Base-by-base conservation (phyloP, 2,888 invertebrate species). In the Diploptera punctata region DNA sequence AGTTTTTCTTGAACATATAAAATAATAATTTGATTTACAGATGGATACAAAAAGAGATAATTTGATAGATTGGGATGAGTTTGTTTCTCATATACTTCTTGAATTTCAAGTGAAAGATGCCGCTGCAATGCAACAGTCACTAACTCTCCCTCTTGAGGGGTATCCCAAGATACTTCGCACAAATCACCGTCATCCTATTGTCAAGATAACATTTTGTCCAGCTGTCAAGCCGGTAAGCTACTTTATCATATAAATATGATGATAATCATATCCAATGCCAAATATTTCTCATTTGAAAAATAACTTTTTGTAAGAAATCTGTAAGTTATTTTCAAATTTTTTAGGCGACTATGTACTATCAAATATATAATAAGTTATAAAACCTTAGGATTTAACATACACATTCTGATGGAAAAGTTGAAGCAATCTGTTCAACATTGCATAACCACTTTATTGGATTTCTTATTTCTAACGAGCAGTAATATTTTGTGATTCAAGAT, bases 11-110 rank as follows among this genome's bases (percentile, higher is more conserved):
- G 4, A 18, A n/a, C n/a, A 13, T 49, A 49, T 0, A 3, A 24
- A 13, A 3, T 60, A 60, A 1, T 26, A 2, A 24, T 31, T 1
- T 54, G n/a, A 13, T 19, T 16, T 13, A 19, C 31, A 72, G 72
- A 68, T 72, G 67, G 67, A 72, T 21, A 24, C 60, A 3, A 52
- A 68, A n/a, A 26, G 62, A 10, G 54, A 67, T 31, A 69, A 62
- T 4, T 54, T 24, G 13, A 44, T 72, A 5, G 31, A 52, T 75
- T 94, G 94, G 93, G 89, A 93, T 79, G 93, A 94, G 81, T 87
- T 93, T 78, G 87, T 94, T 31, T 91, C 93, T 0, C 91, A 91
- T 83, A 83, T 93, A 76, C 86, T 93, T 73, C 84, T 93, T 74
- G 92, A 92, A 60, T 93, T 90, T 83, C 89, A 90, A 81, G 87